Conservation (phyloP, 1,140 invertebrate species). For the Coelopa frigida region DNA sequence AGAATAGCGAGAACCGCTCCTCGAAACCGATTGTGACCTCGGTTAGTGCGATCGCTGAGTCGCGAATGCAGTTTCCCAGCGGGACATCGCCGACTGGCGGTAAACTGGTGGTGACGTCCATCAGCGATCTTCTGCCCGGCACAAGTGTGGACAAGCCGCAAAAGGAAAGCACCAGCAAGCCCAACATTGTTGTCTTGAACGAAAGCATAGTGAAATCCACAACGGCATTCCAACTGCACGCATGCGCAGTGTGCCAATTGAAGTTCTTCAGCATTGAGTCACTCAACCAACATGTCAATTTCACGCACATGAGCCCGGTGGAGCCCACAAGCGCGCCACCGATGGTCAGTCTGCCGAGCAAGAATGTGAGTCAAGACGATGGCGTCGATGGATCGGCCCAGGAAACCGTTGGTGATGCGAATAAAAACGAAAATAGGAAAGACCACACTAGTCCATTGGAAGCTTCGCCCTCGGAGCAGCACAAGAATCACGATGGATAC, state of each 20-base stretch:
- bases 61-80: slow-evolving; percentile 12
- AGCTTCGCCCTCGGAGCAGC: too few relatives aligned
- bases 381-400: neutral
- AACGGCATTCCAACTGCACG: slow-evolving; percentile 29
- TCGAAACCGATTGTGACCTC: slow-evolving; percentile 38
- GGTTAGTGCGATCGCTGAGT: slow-evolving; percentile 32
- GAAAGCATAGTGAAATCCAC: slow-evolving; percentile 40
- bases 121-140: slow-evolving; percentile 1
- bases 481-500: too few relatives aligned
- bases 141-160: neutral
- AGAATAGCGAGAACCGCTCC: slow-evolving; percentile 25
- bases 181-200: slow-evolving; percentile 40
- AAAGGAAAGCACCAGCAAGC: slow-evolving; percentile 13
- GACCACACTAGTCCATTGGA: too few relatives aligned
- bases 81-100: neutral
- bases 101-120: slow-evolving; percentile 29
- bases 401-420: too few relatives aligned
- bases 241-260: slow-evolving; percentile 26
- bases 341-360: slow-evolving; percentile 29
- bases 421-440: too few relatives aligned
- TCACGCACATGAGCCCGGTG: slow-evolving; percentile 19
- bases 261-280: slow-evolving; percentile 37
- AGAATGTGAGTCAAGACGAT: neutral
- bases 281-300: slow-evolving; percentile 29
- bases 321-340: too few relatives aligned